Evolutionary conservation across 1,140 invertebrate species (phyloP).

Genomic region (Caenorhabditis briggsae): DNA sequence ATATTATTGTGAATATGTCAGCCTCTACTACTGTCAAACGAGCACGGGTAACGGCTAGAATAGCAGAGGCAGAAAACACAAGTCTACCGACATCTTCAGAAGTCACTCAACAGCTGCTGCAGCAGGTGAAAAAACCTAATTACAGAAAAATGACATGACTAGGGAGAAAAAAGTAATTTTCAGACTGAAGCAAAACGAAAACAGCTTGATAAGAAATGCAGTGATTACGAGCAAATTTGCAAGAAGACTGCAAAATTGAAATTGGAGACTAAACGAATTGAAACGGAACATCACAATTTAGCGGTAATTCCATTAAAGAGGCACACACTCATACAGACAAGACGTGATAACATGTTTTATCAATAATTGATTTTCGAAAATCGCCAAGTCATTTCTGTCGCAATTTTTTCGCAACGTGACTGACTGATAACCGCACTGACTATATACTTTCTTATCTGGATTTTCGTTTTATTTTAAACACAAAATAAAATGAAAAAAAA

Average conservation of each 20-base stretch:
- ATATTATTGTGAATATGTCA: conserved; percentile 33
- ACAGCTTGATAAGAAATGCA: conserved; percentile 50
- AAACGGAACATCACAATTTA: not conserved
- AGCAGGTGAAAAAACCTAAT: conserved; percentile 11
- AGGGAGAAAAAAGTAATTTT: not conserved
- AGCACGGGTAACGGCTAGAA: conserved; percentile 47
- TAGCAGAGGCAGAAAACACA: conserved; percentile 42
- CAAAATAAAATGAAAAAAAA: not conserved
- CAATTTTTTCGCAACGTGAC: not conserved
- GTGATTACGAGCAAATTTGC: conserved; percentile 43
- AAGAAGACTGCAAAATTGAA: conserved; percentile 23
- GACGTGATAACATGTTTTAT: not conserved
- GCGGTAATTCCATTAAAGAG: not conserved
- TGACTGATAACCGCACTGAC: conserved; percentile 19
- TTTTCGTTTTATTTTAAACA: not conserved
- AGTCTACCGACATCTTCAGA: conserved; percentile 39
- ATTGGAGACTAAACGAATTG: conserved; percentile 1
- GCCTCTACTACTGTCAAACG: conserved; percentile 36
- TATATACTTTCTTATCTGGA: not conserved
- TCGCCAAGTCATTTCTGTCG: not conserved
- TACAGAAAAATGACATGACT: not conserved
- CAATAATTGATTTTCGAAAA: conserved; percentile 44
- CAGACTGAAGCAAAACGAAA: conserved; percentile 38
- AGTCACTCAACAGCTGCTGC: conserved; percentile 36
- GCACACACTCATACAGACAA: no score